phyloP scores from a whole-genome alignment of 2,797 vertebrate genomes.

The Paguma larvata region DNA sequence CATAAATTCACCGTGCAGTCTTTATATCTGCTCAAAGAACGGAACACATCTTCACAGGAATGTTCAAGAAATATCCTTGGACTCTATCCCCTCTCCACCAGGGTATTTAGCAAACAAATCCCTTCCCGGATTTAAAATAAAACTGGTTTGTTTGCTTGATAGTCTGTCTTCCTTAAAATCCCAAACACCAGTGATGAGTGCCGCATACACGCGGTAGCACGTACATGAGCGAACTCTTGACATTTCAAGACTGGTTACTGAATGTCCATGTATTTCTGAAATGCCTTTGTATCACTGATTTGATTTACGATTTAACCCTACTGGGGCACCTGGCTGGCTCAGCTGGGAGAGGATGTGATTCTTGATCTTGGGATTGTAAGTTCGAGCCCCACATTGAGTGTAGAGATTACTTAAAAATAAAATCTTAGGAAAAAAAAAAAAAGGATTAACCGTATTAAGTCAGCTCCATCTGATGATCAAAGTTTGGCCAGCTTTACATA shows the following conservation, averaged over 20 bases:
- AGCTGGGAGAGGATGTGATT: too few species aligned
- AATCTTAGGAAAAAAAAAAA: too few species aligned
- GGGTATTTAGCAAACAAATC: background rate
- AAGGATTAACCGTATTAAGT: background rate
- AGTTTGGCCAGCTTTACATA: background rate
- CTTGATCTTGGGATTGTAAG: too few species aligned
- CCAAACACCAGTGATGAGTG: background rate
- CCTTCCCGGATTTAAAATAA: background rate
- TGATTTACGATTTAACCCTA: too few species aligned
- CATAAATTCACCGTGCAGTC: background rate
- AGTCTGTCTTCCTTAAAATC: slow-evolving; percentile 36
- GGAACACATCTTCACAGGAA: background rate
- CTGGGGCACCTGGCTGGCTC: too few species aligned
- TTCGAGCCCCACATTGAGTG: too few species aligned
- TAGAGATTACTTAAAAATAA: too few species aligned
- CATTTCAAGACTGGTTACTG: accelerated
- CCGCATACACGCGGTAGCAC: accelerated
- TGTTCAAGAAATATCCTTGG: slow-evolving; percentile 40
- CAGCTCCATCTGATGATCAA: background rate
- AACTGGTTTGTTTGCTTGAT: background rate
- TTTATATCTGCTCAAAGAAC: background rate
- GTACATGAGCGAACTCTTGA: accelerated
- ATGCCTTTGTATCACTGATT: background rate
- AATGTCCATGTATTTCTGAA: background rate
- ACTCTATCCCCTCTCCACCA: background rate